Conservation (phyloP, 2,797 vertebrate genomes). For the Oophaga sylvatica region DNA sequence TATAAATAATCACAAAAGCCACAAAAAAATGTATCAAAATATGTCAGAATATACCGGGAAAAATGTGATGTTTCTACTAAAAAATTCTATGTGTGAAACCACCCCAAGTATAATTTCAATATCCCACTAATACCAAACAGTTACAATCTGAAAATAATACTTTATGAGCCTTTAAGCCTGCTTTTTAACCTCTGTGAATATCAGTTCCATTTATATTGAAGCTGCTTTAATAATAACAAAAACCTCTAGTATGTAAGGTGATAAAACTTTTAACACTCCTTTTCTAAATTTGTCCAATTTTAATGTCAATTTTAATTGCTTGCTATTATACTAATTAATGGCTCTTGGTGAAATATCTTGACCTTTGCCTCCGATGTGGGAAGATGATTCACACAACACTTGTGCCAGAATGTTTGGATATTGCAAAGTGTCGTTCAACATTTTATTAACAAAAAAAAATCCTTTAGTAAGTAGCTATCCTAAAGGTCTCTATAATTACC, state of each 20-base stretch:
- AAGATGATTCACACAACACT: slow-evolving; percentile 6
- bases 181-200: slow-evolving; percentile 16
- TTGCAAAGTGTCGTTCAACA: slow-evolving; percentile 20
- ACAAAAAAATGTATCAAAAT: too few relatives aligned
- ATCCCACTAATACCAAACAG: neutral
- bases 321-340: slow-evolving; percentile 44
- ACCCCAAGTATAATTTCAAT: neutral
- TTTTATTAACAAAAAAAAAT: slow-evolving; percentile 42
- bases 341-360: slow-evolving; percentile 26
- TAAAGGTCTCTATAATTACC: slow-evolving; percentile 70
- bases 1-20: slow-evolving; percentile 14
- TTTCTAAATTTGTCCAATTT: slow-evolving; percentile 36
- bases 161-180: neutral
- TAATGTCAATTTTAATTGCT: slow-evolving; percentile 45
- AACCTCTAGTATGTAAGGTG: neutral
- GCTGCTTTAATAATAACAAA: slow-evolving; percentile 17
- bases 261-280: slow-evolving; percentile 21
- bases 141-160: neutral
- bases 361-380: slow-evolving; percentile 31
- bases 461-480: slow-evolving; percentile 60
- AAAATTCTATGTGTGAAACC: too few relatives aligned
- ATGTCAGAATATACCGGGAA: too few relatives aligned
- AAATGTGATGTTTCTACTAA: too few relatives aligned
- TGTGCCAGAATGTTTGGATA: slow-evolving; percentile 11
- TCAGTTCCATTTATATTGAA: neutral